phyloP scores from a whole-genome alignment of 2,888 invertebrate genomes.

The Philhelius pedissequus region DNA sequence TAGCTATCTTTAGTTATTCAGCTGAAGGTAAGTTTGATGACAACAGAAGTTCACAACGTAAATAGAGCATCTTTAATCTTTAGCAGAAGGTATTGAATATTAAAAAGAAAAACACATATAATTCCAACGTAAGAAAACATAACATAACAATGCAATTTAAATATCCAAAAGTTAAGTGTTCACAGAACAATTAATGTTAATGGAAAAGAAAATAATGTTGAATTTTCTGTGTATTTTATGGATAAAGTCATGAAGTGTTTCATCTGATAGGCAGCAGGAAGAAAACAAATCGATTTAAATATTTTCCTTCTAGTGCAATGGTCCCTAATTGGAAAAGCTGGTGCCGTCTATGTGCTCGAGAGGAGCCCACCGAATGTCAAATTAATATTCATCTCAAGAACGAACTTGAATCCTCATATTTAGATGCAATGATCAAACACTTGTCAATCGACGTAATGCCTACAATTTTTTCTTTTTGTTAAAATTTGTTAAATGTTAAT shows the following conservation, averaged over 20 bases:
- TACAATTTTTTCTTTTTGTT: neutral
- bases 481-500: neutral
- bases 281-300: neutral
- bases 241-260: neutral
- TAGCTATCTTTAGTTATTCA: too few relatives aligned
- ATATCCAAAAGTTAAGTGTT: neutral
- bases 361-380: neutral
- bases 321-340: neutral
- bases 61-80: too few relatives aligned
- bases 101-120: neutral
- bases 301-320: neutral
- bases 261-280: neutral
- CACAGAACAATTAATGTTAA: neutral
- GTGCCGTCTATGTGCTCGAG: constrained; percentile 10
- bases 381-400: neutral
- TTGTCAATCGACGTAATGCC: neutral
- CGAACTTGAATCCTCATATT: neutral
- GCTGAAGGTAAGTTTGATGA: too few relatives aligned
- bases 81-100: too few relatives aligned
- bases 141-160: too few relatives aligned
- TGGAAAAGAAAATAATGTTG: neutral
- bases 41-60: too few relatives aligned
- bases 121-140: neutral
- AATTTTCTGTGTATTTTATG: neutral
- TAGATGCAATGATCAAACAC: neutral